These are phyloP conservation scores for Oryzias sinensis DNA, from an alignment of 2,797 vertebrate genomes.

Conservation along the genomic window DNA sequence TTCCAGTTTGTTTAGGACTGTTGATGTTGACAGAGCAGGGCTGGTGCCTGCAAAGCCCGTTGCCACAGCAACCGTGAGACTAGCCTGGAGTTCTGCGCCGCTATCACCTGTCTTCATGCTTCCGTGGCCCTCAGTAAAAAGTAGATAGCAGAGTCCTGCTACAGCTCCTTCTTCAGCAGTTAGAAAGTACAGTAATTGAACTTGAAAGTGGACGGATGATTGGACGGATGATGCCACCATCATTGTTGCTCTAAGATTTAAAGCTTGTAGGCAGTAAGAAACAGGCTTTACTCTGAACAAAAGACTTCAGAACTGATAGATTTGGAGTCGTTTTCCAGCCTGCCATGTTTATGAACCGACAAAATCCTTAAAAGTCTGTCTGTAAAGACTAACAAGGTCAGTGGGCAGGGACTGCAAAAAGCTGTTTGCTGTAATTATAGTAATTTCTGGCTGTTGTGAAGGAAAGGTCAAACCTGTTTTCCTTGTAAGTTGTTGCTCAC, in stretches of 20 bases:
- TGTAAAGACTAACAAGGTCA: constrained; percentile 19
- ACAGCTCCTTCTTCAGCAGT: constrained; percentile 7
- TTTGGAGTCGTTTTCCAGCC: constrained; percentile 13
- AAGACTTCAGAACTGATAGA: constrained; percentile 9
- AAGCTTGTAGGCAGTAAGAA: constrained; percentile 22
- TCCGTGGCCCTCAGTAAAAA: constrained; percentile 10
- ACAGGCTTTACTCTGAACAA: constrained; percentile 23
- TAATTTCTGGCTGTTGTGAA: constrained; percentile 4
- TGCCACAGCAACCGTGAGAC: constrained; percentile 28
- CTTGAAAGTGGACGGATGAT: not conserved
- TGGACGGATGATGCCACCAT: not conserved
- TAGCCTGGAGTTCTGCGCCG: constrained; percentile 17
- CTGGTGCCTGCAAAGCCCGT: constrained; percentile 25
- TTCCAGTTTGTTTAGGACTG: constrained; percentile 22
- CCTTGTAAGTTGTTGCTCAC: not conserved
- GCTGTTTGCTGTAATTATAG: constrained; percentile 2
- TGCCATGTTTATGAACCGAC: constrained; percentile 5
- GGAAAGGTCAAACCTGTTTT: constrained; percentile 15
- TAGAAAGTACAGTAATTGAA: constrained; percentile 28
- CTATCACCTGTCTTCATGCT: constrained; percentile 28
- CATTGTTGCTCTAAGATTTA: constrained; percentile 30
- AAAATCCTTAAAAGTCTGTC: constrained; percentile 5
- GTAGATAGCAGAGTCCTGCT: constrained; percentile 14
- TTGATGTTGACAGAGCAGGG: constrained; percentile 18
- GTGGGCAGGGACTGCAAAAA: constrained; percentile 2